phyloP scores from a whole-genome alignment of 2,797 vertebrate species.

The Arctocebus calabarensis region DNA sequence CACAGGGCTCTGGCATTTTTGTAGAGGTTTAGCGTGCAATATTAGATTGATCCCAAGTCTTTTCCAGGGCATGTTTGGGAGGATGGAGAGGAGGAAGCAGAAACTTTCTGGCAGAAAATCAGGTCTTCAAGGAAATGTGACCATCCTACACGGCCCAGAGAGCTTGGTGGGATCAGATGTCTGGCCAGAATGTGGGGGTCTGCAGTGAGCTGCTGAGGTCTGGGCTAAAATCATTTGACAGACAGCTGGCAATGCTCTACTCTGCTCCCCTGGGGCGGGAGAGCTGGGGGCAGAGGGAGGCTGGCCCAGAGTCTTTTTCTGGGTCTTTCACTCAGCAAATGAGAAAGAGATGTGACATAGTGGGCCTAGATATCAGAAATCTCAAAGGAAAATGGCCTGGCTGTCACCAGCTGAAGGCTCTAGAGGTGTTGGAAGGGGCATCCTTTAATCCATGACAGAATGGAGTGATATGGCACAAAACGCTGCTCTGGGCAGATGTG shows the following conservation, averaged over 20 bases:
- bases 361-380: not conserved
- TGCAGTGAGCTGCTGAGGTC: not conserved
- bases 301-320: not conserved
- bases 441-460: not conserved
- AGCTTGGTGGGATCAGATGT: not conserved
- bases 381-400: not conserved
- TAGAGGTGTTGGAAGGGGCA: not conserved
- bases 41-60: not conserved
- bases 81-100: not conserved
- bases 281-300: not conserved
- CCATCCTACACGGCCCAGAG: not conserved
- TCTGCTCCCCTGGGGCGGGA: not conserved
- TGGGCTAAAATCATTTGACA: not conserved
- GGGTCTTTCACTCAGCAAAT: not conserved
- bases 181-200: fast-evolving
- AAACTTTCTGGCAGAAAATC: not conserved
- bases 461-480: too few relatives aligned
- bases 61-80: not conserved
- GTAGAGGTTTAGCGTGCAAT: not conserved
- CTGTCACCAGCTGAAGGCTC: not conserved
- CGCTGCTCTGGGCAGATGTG: fast-evolving
- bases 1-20: not conserved
- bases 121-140: too few relatives aligned
- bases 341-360: not conserved
- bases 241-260: fast-evolving